Base-by-base conservation (phyloP, 2,797 vertebrate genomes). In the Lithobates pipiens region DNA sequence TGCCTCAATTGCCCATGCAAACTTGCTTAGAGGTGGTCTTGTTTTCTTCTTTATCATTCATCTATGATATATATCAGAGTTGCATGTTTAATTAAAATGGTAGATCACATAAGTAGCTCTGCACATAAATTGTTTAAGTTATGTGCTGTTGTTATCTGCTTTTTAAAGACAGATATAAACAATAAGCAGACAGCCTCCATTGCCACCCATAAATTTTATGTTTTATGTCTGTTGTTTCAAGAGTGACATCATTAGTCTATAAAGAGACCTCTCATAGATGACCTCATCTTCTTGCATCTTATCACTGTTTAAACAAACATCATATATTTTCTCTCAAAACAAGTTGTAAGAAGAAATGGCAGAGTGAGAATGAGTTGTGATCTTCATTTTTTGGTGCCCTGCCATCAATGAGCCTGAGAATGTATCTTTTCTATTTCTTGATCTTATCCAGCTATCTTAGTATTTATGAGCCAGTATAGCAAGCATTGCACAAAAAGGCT, bases 211-310 rank as follows among this genome's bases (percentile, higher is more conserved):
- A 61, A 23, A 61, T 21, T 67, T 67, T 7, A 50, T 34, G 10
- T 75, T 81, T 81, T 76, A 71, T 74, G 77, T 75, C 18, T 42
- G 18, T 67, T 85, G 39, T 75, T 69, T 5, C 29, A 32, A 73
- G 69, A 54, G 61, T 80, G 77, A 80, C 71, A 85, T 85, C 42
- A 80, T 85, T 50, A 16, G 18, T 25, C 46, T 80, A 34, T 46
- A 80, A 80, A 46, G 25, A 13, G 21, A 23, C 6, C 21, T 61
- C 6, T 61, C 2, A n/a, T 7, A 23, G 21, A 85, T 85, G 70
- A 80, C 70, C 73, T 80, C 63, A 76, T 75, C 73, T 75, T 39
- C n/a, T 84, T 7, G 27, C 15, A 16, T 71, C 42, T 80, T 75
- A 85, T 85, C 77, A 57, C 15, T 46, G 4, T 29, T 18, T 44